These are phyloP conservation scores for Caranx ignobilis DNA, from an alignment of 2,113 vertebrate genomes.

Conservation along the genomic window DNA sequence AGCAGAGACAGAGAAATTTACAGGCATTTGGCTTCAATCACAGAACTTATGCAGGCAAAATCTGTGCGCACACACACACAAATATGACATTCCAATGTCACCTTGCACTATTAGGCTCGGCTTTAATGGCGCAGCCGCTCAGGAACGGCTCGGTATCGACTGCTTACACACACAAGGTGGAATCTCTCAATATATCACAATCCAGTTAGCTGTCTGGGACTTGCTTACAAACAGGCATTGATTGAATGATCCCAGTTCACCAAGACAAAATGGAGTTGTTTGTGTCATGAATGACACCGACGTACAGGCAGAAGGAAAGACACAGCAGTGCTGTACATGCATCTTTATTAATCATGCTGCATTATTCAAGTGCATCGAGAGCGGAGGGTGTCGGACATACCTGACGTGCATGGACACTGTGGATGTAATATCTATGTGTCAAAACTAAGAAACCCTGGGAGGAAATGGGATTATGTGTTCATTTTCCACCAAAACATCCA, in stretches of 20 bases:
- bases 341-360: slow-evolving; percentile 50
- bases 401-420: slow-evolving; percentile 9
- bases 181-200: slow-evolving; percentile 75
- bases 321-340: slow-evolving; percentile 30
- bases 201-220: slow-evolving; percentile 66
- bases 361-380: slow-evolving; percentile 1
- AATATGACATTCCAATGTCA: slow-evolving; percentile 68
- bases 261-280: slow-evolving; percentile 36
- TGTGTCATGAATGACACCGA: slow-evolving; percentile 35
- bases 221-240: slow-evolving; percentile 67
- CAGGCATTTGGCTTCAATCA: slow-evolving; percentile 30
- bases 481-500: neutral
- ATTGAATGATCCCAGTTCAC: slow-evolving; percentile 64
- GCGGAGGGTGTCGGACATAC: neutral
- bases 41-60: slow-evolving; percentile 32
- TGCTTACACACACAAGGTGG: slow-evolving; percentile 60
- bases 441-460: neutral
- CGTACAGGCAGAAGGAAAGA: slow-evolving; percentile 63
- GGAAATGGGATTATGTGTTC: neutral
- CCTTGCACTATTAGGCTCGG: slow-evolving; percentile 34
- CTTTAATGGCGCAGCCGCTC: slow-evolving; percentile 48
- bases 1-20: slow-evolving; percentile 33
- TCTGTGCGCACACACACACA: slow-evolving; percentile 11
- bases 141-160: slow-evolving; percentile 63
- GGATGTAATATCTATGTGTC: neutral